phyloP scores from a whole-genome alignment of 2,797 vertebrate genomes.

The Schizopygopsis pylzovi region DNA sequence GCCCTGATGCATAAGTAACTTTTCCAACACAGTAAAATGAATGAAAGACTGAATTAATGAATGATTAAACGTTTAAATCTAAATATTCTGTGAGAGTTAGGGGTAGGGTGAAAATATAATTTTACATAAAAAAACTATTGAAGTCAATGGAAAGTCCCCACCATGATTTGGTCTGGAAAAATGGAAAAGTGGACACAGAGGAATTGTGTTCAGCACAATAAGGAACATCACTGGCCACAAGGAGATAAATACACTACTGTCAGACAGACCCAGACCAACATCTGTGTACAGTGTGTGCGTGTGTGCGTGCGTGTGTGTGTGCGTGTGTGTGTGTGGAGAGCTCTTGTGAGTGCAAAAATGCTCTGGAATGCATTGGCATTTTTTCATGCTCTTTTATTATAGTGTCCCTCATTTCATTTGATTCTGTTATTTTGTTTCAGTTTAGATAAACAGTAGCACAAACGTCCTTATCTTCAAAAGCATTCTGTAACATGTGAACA shows the following conservation, averaged over 20 bases:
- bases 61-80: not conserved
- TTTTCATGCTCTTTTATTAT: not conserved
- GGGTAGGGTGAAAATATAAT: not conserved
- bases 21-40: not conserved
- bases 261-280: constrained; percentile 63
- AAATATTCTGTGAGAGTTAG: not conserved
- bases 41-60: not conserved
- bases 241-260: constrained; percentile 66
- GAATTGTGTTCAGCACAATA: constrained; percentile 57
- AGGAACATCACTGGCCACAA: constrained; percentile 64
- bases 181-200: constrained; percentile 47
- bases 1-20: no score
- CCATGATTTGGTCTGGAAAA: constrained; percentile 45
- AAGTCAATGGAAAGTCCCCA: not conserved
- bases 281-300: constrained; percentile 59
- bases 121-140: not conserved
- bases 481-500: not conserved
- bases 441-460: not conserved
- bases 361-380: constrained; percentile 12
- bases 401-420: not conserved
- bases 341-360: not conserved
- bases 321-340: constrained; percentile 35
- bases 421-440: constrained; percentile 8
- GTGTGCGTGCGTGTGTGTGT: no score
- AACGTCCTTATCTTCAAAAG: not conserved